phyloP scores from a whole-genome alignment of 2,888 invertebrate genomes.

The Eristalis pertinax region DNA sequence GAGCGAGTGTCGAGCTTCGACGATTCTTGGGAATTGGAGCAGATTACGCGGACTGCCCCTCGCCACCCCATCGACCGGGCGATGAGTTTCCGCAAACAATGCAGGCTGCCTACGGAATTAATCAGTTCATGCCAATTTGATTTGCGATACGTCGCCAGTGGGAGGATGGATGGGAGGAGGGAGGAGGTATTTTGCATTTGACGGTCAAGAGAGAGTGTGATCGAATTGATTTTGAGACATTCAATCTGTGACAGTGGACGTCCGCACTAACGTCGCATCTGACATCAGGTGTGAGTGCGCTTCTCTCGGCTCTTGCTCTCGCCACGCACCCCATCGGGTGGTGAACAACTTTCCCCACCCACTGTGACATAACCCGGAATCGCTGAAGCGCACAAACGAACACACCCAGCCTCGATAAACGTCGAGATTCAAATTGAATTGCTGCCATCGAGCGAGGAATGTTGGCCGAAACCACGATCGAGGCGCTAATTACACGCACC shows the following conservation, averaged over 20 bases:
- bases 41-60: not conserved
- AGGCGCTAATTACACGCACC: not conserved
- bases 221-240: not conserved
- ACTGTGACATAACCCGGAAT: not conserved
- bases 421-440: not conserved
- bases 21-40: constrained; percentile 35
- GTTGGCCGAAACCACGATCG: not conserved
- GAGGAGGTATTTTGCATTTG: not conserved
- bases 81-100: constrained; percentile 25
- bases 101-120: constrained; percentile 6
- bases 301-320: no score
- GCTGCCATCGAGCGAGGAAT: not conserved
- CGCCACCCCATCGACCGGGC: not conserved
- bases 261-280: no score
- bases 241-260: not conserved
- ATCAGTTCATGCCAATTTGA: not conserved
- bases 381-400: not conserved
- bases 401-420: not conserved
- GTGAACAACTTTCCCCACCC: not conserved
- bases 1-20: not conserved
- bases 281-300: no score
- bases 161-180: no score
- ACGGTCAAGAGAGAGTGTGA: not conserved
- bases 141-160: not conserved
- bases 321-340: not conserved